phyloP scores from a whole-genome alignment of 2,113 vertebrate species.

The Acanthochromis polyacanthus region DNA sequence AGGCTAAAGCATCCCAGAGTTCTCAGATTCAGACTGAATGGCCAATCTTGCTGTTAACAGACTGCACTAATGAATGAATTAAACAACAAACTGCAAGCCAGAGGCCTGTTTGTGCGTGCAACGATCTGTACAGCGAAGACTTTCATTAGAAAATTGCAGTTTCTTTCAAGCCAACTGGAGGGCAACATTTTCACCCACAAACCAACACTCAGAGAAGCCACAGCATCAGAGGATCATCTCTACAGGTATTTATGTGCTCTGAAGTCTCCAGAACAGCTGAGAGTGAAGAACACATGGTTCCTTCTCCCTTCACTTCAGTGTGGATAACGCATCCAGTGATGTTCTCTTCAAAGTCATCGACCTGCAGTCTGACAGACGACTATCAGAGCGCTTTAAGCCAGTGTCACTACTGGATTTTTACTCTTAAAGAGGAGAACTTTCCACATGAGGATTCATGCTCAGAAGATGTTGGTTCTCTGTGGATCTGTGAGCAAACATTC shows the following conservation, averaged over 20 bases:
- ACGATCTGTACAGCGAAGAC: conserved; percentile 50
- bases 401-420: background rate
- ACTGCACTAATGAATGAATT: conserved; percentile 57
- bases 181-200: conserved; percentile 45
- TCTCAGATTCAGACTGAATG: conserved; percentile 37
- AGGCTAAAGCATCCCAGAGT: conserved; percentile 23
- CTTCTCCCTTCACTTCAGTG: conserved; percentile 18
- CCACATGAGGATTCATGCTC: too few relatives aligned
- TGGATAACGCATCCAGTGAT: background rate
- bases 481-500: too few relatives aligned
- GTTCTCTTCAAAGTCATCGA: conserved; percentile 8
- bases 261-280: conserved; percentile 43
- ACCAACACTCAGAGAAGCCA: conserved; percentile 58
- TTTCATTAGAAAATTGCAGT: conserved; percentile 65
- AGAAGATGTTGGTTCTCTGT: too few relatives aligned
- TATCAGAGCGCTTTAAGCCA: background rate
- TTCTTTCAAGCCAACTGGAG: conserved; percentile 52
- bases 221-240: conserved; percentile 49
- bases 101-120: conserved; percentile 52
- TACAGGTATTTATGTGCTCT: conserved; percentile 42
- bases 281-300: conserved; percentile 50
- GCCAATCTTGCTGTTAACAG: conserved; percentile 31
- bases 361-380: conserved; percentile 6
- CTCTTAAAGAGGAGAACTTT: background rate
- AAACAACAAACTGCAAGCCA: conserved; percentile 54